Evolutionary conservation across 2,888 invertebrate species (phyloP).

Genomic region (Dicranocentrus wangi): DNA sequence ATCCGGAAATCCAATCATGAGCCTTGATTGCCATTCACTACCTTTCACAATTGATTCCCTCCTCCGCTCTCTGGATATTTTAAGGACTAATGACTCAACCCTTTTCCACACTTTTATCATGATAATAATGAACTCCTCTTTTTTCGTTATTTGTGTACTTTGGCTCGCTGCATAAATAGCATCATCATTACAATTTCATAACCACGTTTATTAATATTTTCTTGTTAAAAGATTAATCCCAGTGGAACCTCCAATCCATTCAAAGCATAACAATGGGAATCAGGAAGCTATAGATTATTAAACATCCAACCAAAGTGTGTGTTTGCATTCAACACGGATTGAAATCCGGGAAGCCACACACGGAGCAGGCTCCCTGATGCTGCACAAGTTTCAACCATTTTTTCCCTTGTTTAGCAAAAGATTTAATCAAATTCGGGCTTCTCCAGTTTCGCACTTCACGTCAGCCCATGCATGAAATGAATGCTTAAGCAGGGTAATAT

Average conservation of each 20-base stretch:
- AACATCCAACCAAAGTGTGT: too few species aligned
- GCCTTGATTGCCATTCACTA: slow-evolving; percentile 5
- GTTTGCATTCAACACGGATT: slow-evolving; percentile 41
- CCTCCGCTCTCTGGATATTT: neutral
- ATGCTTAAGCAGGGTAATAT: neutral
- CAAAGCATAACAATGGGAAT: too few species aligned
- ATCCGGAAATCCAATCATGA: slow-evolving; percentile 58
- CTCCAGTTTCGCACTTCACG: slow-evolving; percentile 51
- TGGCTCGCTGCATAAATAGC: too few species aligned
- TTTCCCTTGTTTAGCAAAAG: slow-evolving; percentile 9
- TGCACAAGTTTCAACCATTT: neutral
- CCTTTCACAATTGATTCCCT: neutral
- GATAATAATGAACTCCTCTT: too few species aligned
- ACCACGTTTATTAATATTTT: too few species aligned
- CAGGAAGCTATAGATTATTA: too few species aligned
- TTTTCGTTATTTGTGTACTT: too few species aligned
- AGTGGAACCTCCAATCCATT: too few species aligned
- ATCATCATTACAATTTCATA: too few species aligned
- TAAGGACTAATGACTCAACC: too few species aligned
- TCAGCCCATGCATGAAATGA: slow-evolving; percentile 15
- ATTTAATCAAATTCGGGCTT: slow-evolving; percentile 54
- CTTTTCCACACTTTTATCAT: too few species aligned
- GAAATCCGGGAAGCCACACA: slow-evolving; percentile 23
- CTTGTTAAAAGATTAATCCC: too few species aligned
- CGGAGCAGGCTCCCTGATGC: neutral